These are phyloP conservation scores for Bathybates hornii DNA, from an alignment of 2,113 vertebrate genomes.

Conservation along the genomic window DNA sequence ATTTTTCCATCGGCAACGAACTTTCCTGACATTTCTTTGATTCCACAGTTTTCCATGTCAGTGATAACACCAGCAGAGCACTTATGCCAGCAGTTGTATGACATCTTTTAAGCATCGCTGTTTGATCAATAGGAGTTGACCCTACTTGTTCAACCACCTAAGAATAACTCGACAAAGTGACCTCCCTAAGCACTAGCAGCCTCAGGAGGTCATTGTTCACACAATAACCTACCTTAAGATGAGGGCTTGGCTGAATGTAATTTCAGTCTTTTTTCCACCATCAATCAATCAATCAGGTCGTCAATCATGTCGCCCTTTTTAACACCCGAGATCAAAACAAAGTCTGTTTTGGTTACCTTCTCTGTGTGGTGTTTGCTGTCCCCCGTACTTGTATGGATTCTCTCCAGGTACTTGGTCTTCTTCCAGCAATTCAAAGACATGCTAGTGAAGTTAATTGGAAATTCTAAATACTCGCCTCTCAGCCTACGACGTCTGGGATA, in stretches of 20 bases:
- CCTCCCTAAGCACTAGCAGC: background rate
- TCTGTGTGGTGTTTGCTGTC: background rate
- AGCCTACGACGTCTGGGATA: background rate
- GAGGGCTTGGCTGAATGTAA: background rate
- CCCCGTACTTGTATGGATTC: accelerated
- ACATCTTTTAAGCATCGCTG: background rate
- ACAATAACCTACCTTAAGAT: background rate
- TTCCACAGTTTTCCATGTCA: background rate
- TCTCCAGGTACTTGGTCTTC: background rate
- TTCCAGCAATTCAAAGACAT: background rate
- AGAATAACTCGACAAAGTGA: background rate
- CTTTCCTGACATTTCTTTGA: background rate
- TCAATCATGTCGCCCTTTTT: background rate
- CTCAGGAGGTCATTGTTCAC: background rate
- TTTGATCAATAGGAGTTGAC: background rate
- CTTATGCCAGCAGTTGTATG: background rate
- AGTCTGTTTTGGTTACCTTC: background rate
- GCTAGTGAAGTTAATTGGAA: accelerated
- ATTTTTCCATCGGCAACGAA: accelerated
- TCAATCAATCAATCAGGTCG: background rate
- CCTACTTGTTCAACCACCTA: background rate
- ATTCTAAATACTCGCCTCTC: background rate
- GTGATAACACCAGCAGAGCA: background rate
- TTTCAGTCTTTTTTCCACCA: background rate
- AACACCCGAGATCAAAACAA: background rate